Conservation (phyloP, 2,888 invertebrate genomes). For the Papilio protenor region DNA sequence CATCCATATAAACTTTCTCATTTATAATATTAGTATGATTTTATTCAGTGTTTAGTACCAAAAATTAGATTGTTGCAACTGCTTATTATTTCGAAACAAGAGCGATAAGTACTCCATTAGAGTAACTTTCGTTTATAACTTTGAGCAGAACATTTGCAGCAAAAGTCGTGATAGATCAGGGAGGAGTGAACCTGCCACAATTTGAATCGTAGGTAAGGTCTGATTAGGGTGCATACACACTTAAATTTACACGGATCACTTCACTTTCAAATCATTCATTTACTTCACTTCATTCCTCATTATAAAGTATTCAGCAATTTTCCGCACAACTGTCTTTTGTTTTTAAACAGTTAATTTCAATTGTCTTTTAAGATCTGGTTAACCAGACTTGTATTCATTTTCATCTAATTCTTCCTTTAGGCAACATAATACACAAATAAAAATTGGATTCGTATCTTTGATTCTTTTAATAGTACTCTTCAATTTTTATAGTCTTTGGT, state of each 20-base stretch:
- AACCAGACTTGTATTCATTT: neutral
- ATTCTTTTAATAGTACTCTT: no score
- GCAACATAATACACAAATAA: no score
- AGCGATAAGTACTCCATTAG: constrained; percentile 22
- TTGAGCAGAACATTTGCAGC: constrained; percentile 23
- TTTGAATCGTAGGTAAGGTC: neutral
- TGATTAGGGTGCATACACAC: constrained; percentile 27
- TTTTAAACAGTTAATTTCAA: neutral
- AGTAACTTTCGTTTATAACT: constrained; percentile 33
- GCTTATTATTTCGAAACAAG: constrained; percentile 26
- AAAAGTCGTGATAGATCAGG: constrained; percentile 42
- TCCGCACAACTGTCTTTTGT: neutral
- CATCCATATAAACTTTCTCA: no score
- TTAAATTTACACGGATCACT: neutral
- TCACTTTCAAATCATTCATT: neutral
- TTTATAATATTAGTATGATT: no score
- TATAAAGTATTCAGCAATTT: neutral
- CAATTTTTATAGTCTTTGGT: no score
- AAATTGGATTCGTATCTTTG: no score
- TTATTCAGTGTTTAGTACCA: neutral
- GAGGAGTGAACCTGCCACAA: constrained; percentile 37
- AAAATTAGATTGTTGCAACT: neutral
- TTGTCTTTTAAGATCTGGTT: neutral
- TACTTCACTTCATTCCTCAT: neutral
- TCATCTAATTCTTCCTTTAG: no score